Conservation (phyloP, 2,888 invertebrate species). For the Keiferia lycopersicella region DNA sequence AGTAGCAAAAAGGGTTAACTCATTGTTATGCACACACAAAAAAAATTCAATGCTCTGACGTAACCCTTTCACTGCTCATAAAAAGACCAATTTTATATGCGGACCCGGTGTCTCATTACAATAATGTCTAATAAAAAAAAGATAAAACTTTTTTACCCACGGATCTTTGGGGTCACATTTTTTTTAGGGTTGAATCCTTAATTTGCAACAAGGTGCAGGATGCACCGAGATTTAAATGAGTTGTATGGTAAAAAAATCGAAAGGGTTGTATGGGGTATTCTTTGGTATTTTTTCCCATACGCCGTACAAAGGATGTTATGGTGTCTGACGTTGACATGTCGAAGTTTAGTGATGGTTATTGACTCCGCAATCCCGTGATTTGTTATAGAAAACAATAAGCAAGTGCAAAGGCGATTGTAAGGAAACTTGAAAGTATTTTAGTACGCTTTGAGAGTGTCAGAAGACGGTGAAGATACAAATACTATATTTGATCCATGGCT, state of each 20-base stretch:
- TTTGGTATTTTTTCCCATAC: conserved; percentile 67
- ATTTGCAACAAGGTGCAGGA: conserved; percentile 81
- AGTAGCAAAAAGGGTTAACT: conserved; percentile 60
- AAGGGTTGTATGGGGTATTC: conserved; percentile 50
- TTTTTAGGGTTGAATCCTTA: conserved; percentile 74
- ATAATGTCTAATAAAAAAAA: conserved; percentile 71
- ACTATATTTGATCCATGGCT: too few species aligned
- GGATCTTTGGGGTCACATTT: conserved; percentile 76
- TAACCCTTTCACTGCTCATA: conserved; percentile 66
- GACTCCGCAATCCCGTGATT: conserved; percentile 39
- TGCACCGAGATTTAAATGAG: conserved; percentile 72
- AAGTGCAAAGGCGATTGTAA: not conserved
- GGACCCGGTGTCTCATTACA: conserved; percentile 80
- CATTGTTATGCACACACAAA: conserved; percentile 49
- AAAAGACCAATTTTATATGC: conserved; percentile 79
- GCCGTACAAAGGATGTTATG: conserved; percentile 63
- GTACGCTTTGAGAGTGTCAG: too few species aligned
- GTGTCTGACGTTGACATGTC: conserved; percentile 68
- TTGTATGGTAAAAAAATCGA: conserved; percentile 67
- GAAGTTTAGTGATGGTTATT: conserved; percentile 51
- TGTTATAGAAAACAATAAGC: conserved; percentile 8
- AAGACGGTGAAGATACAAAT: too few species aligned
- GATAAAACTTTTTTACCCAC: conserved; percentile 79
- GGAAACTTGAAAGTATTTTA: too few species aligned
- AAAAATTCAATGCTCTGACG: conserved; percentile 57